Conservation (phyloP, 2,113 vertebrate genomes). For the Oplegnathus fasciatus region DNA sequence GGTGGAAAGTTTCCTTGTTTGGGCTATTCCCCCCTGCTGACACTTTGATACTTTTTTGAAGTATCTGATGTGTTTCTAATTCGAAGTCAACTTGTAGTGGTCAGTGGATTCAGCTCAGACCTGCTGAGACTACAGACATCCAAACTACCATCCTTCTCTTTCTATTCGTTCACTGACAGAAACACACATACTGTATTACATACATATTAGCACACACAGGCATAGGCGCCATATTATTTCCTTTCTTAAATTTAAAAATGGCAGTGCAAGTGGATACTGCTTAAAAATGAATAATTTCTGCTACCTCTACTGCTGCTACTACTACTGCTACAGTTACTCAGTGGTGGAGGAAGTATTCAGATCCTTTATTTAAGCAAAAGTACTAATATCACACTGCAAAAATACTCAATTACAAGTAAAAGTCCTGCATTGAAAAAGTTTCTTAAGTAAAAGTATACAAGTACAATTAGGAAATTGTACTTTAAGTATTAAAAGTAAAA, state of each 20-base stretch:
- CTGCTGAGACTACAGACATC: background rate
- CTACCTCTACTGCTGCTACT: background rate
- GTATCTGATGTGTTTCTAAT: conserved; percentile 50
- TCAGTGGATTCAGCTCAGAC: background rate
- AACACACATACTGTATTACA: background rate
- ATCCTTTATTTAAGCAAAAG: too few species aligned
- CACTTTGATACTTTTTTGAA: conserved; percentile 60
- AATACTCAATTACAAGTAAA: too few species aligned
- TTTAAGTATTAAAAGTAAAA: too few species aligned
- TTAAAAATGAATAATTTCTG: background rate
- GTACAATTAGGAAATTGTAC: too few species aligned
- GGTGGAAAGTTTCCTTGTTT: conserved; percentile 80
- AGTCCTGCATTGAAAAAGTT: too few species aligned
- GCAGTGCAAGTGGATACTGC: background rate
- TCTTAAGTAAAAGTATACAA: too few species aligned
- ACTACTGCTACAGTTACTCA: background rate
- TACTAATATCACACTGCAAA: too few species aligned
- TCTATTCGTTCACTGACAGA: background rate
- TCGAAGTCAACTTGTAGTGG: conserved; percentile 6
- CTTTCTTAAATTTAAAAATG: background rate
- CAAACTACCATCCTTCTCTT: background rate
- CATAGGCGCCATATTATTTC: background rate
- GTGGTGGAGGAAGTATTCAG: too few species aligned
- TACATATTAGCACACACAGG: background rate
- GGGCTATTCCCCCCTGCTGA: conserved; percentile 70